These are phyloP conservation scores for Hydrolagus affinis DNA, from an alignment of 2,113 vertebrate genomes.

Conservation along the genomic window DNA sequence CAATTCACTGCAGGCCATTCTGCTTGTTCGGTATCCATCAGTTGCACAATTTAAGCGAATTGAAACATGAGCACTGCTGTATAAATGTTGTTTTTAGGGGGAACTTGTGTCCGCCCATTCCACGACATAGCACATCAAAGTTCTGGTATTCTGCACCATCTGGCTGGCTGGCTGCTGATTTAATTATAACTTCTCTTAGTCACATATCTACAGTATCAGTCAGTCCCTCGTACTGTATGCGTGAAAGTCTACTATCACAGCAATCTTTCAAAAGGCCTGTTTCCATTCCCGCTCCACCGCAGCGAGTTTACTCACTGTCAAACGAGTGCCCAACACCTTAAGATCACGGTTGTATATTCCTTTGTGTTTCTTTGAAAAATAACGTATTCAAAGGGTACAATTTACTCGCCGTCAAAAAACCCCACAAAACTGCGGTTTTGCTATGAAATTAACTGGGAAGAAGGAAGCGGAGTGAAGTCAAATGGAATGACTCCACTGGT, in stretches of 20 bases:
- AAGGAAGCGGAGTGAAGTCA: constrained; percentile 7
- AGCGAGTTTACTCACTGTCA: not conserved
- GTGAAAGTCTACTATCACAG: not conserved
- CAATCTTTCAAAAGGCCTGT: not conserved
- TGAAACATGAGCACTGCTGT: no score
- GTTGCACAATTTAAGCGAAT: no score
- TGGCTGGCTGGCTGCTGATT: no score
- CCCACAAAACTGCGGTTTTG: not conserved
- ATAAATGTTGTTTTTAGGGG: no score
- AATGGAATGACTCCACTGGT: constrained; percentile 20
- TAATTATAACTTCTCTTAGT: not conserved
- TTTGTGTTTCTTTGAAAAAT: not conserved
- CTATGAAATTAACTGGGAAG: constrained; percentile 20
- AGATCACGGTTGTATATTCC: no score
- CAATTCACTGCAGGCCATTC: no score
- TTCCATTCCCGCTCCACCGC: not conserved
- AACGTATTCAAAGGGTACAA: not conserved
- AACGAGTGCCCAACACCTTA: not conserved
- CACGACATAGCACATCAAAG: no score
- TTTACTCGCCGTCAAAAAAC: not conserved
- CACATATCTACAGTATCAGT: not conserved
- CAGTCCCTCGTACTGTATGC: not conserved
- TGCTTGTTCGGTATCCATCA: no score
- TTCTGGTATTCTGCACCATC: not conserved
- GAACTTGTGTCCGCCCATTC: not conserved